phyloP scores from a whole-genome alignment of 2,888 invertebrate species.

The Nephrocerus scutellatus region DNA sequence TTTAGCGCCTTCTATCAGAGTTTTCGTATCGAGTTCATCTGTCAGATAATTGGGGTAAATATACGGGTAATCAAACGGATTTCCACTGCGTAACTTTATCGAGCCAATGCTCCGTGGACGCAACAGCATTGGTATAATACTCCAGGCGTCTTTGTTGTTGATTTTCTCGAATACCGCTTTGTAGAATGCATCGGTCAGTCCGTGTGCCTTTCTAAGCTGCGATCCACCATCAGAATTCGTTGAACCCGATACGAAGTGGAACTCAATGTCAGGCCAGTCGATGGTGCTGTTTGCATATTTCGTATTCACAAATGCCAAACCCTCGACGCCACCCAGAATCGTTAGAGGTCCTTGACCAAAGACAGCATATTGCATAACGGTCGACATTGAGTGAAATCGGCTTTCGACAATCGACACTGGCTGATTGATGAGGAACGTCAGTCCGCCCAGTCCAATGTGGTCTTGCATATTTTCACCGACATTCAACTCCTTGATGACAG shows the following conservation, averaged over 20 bases:
- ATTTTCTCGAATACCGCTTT: constrained; percentile 67
- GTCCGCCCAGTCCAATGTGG: constrained; percentile 78
- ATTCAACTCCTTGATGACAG: constrained; percentile 69
- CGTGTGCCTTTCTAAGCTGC: constrained; percentile 73
- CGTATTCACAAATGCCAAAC: constrained; percentile 81
- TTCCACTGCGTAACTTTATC: constrained; percentile 71
- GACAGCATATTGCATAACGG: constrained; percentile 75
- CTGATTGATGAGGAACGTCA: constrained; percentile 74
- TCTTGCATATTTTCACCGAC: constrained; percentile 87
- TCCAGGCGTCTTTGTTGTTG: constrained; percentile 72
- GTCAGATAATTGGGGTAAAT: constrained; percentile 88
- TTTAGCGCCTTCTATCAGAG: constrained; percentile 78
- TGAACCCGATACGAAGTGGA: constrained; percentile 81
- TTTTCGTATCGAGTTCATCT: constrained; percentile 71
- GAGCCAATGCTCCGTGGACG: constrained; percentile 78
- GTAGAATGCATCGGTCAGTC: constrained; percentile 67
- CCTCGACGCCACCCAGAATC: constrained; percentile 82
- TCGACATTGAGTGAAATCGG: constrained; percentile 69
- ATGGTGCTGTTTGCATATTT: constrained; percentile 71
- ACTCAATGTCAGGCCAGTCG: constrained; percentile 84
- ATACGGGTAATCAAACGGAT: constrained; percentile 81
- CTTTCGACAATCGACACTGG: constrained; percentile 73
- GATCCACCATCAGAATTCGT: constrained; percentile 80
- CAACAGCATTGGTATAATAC: constrained; percentile 74
- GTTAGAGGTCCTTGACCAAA: constrained; percentile 78